Base-by-base conservation (phyloP, 2,888 invertebrate genomes). In the Andricus curvator region DNA sequence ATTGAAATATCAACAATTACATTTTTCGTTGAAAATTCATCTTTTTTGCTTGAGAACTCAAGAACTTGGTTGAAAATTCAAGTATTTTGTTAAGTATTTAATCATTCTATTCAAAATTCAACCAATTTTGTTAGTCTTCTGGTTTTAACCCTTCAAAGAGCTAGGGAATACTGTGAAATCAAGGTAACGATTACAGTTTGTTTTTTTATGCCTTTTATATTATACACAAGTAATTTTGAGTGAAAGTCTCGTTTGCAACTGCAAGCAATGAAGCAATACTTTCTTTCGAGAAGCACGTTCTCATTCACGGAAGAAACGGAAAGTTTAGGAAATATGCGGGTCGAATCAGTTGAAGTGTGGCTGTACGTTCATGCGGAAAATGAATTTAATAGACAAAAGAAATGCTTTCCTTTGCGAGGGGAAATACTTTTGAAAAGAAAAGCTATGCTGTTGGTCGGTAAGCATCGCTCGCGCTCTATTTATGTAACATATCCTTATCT, bases 261-360 rank as follows among this genome's bases (percentile, higher is more conserved):
- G n/a, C 56, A 56, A 56, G 56, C n/a, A 56, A n/a, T 56, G n/a
- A 56, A 56, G 56, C n/a, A 56, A n/a, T 56, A 56, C 56, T 56
- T 56, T 56, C 56, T 56, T 56, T 56, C n/a, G 4, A n/a, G 56
- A 56, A 56, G 56, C 56, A 56, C 56, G n/a, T 56, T 11, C 56
- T 56, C 56, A 56, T 56, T 56, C 56, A n/a, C 56, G n/a, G 56
- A n/a, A 56, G 56, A 56, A 56, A 56, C 56, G 56, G 56, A 56
- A 56, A 56, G n/a, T 56, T 56, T 56, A 11, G 56, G 56, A 56
- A 56, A 56, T 56, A 56, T 56, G 56, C 56, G n/a, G n/a, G 3
- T n/a, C n/a, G 56, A 56, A 56, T n/a, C n/a, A 56, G 56, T n/a
- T n/a, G n/a, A 20, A 56, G 11, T 56, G 20, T 8, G 8, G n/a